Percentiles rank a stretch among this genome's conserved stretches.
phyloP scores from a whole-genome alignment of 1,140 invertebrate genomes.

The Thalassaphorura encarpata region DNA sequence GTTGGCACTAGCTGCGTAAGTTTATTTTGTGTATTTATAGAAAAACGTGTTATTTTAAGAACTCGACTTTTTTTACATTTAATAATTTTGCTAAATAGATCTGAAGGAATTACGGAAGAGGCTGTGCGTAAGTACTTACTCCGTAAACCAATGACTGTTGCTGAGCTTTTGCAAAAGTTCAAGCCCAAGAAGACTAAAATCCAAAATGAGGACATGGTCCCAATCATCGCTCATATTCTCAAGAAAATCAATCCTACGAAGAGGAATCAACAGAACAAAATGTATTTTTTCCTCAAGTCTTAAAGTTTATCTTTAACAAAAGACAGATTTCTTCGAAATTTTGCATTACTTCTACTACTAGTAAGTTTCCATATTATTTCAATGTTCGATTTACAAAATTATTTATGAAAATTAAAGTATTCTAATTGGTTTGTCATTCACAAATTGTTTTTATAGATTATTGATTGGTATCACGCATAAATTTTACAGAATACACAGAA shows the following conservation, averaged over 20 bases:
- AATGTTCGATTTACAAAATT: too few relatives aligned
- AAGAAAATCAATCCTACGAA: slow-evolving; percentile 90
- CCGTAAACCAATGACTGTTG: slow-evolving; percentile 92
- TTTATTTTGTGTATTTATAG: slow-evolving; percentile 4
- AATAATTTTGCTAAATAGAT: slow-evolving; percentile 42
- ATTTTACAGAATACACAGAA: too few relatives aligned
- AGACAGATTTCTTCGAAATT: too few relatives aligned
- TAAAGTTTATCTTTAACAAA: too few relatives aligned
- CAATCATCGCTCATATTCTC: slow-evolving; percentile 84
- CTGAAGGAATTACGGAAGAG: slow-evolving; percentile 87
- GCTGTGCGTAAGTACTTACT: slow-evolving; percentile 84
- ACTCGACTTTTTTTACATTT: slow-evolving; percentile 1
- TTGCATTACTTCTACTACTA: too few relatives aligned
- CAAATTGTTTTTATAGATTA: too few relatives aligned
- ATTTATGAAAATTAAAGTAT: too few relatives aligned
- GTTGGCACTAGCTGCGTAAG: slow-evolving; percentile 30
- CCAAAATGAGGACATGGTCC: slow-evolving; percentile 76
- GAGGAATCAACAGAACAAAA: slow-evolving; percentile 83
- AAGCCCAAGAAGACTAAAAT: slow-evolving; percentile 89
- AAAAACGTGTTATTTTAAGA: neutral
- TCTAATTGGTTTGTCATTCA: too few relatives aligned
- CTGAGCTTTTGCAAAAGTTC: slow-evolving; percentile 87
- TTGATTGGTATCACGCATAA: too few relatives aligned
- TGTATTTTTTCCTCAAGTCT: slow-evolving; percentile 76
- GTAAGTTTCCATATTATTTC: too few relatives aligned